These are phyloP conservation scores for Plotosus lineatus DNA, from an alignment of 2,113 vertebrate genomes.

Conservation along the genomic window DNA sequence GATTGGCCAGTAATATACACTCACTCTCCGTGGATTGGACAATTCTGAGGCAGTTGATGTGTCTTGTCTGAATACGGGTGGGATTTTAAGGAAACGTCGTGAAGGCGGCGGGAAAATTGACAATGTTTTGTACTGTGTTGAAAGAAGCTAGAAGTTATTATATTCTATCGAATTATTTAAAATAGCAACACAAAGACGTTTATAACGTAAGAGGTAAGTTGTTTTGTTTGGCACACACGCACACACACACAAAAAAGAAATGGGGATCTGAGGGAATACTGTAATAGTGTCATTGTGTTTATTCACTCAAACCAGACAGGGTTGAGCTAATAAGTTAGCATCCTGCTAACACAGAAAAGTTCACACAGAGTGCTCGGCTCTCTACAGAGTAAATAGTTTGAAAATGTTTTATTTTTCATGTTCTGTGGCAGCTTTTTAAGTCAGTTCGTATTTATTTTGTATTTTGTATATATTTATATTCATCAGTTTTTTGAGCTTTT, in stretches of 20 bases:
- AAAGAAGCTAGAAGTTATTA: neutral
- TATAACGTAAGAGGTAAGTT: conserved; percentile 43
- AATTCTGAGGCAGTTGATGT: neutral
- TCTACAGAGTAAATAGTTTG: neutral
- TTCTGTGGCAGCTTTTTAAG: neutral
- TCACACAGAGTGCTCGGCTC: neutral
- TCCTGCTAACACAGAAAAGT: neutral
- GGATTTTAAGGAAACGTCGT: neutral
- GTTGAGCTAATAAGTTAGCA: neutral
- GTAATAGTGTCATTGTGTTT: too few species aligned
- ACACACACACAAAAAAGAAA: neutral
- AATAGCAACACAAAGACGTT: neutral
- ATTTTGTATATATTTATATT: too few species aligned
- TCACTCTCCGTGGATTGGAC: neutral
- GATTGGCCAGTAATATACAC: neutral
- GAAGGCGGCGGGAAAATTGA: conserved; percentile 36
- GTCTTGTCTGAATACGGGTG: neutral
- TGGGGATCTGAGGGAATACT: neutral
- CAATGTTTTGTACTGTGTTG: neutral
- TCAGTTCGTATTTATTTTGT: neutral
- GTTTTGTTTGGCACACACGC: neutral
- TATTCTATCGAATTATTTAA: neutral
- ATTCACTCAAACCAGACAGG: neutral
- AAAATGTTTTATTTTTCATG: neutral
- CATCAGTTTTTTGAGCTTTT: neutral